Evolutionary conservation across 2,888 invertebrate genomes (phyloP).

Genomic region (Prosapia bicincta): DNA sequence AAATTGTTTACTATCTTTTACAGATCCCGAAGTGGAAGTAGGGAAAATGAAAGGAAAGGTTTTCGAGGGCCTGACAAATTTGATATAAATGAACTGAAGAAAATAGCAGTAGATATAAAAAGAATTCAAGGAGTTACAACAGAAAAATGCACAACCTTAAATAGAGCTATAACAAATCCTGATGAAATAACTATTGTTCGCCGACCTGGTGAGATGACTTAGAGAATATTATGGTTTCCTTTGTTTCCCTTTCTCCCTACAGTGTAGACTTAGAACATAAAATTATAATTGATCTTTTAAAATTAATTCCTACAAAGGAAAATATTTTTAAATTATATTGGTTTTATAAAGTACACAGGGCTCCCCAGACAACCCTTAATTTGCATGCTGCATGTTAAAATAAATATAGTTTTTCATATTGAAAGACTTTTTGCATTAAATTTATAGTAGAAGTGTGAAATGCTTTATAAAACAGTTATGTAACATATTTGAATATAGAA

Average conservation of each 20-base stretch:
- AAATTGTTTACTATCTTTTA: no score
- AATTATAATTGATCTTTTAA: no score
- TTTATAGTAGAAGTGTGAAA: no score
- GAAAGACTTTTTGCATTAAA: no score
- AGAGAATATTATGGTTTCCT: background rate
- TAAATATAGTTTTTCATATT: no score
- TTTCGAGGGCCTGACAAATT: constrained; percentile 22
- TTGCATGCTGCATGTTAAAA: background rate
- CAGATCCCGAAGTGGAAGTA: constrained; percentile 7
- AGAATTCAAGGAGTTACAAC: background rate
- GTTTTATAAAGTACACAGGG: background rate
- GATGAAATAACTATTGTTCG: constrained; percentile 21
- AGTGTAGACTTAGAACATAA: background rate
- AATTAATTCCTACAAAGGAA: no score
- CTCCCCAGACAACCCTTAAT: background rate
- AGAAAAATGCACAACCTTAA: background rate
- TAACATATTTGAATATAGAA: no score
- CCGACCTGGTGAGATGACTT: constrained; percentile 23
- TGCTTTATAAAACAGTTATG: no score
- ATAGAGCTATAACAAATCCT: constrained; percentile 22
- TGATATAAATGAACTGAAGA: constrained; percentile 20
- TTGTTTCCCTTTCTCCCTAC: background rate
- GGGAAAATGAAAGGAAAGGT: constrained; percentile 7
- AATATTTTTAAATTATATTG: no score
- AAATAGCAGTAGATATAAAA: constrained; percentile 18